These are phyloP conservation scores for Orientallactaga bullata DNA, from an alignment of 2,113 vertebrate genomes.

Conservation along the genomic window DNA sequence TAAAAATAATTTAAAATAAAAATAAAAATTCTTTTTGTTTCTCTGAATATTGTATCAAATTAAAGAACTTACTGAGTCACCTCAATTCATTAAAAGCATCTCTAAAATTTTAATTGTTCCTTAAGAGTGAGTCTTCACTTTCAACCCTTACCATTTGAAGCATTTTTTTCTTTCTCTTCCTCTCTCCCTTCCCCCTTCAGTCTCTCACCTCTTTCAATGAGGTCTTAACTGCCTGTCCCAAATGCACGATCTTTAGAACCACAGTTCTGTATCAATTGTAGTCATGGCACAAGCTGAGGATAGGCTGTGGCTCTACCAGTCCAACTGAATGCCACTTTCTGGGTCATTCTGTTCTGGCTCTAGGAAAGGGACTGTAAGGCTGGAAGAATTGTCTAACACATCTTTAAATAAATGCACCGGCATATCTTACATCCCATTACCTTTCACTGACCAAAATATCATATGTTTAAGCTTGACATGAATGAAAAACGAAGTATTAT, in stretches of 20 bases:
- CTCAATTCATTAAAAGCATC: background rate
- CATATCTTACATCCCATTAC: background rate
- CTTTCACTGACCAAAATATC: background rate
- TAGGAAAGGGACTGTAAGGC: background rate
- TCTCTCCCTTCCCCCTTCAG: no score
- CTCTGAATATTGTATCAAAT: constrained; percentile 22
- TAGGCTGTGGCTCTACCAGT: accelerated
- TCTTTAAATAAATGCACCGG: background rate
- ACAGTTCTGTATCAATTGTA: background rate
- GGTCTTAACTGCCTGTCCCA: no score
- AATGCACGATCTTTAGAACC: background rate
- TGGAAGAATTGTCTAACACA: background rate
- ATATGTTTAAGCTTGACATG: background rate
- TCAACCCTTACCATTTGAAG: background rate
- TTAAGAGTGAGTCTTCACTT: background rate
- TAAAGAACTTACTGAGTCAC: constrained; percentile 1
- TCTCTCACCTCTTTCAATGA: no score
- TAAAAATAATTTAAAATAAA: no score
- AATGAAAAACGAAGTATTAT: background rate
- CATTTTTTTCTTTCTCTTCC: background rate
- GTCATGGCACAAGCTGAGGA: background rate
- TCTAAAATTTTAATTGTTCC: background rate
- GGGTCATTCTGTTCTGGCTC: background rate
- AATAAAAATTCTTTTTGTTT: no score
- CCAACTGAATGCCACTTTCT: background rate